These are phyloP conservation scores for Orycteropus afer DNA, from an alignment of 2,113 vertebrate genomes.

Conservation along the genomic window DNA sequence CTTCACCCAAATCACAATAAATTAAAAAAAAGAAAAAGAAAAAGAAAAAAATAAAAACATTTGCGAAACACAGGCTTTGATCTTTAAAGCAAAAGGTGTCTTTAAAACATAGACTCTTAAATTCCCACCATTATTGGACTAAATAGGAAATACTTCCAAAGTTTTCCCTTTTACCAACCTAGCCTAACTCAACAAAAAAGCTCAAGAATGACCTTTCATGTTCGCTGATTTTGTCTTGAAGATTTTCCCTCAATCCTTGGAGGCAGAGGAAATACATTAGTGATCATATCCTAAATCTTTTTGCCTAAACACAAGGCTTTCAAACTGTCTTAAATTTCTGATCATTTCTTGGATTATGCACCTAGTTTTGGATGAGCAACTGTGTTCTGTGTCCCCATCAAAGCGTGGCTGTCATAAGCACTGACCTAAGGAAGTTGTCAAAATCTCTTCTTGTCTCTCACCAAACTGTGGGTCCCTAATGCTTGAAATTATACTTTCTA, in stretches of 20 bases:
- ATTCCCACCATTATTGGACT: neutral
- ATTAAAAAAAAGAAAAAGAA: no score
- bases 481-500: neutral
- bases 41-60: no score
- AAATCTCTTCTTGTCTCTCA: neutral
- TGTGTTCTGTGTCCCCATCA: neutral
- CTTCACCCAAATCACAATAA: no score
- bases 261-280: neutral
- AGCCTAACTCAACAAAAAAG: neutral
- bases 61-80: slow-evolving; percentile 6
- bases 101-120: neutral
- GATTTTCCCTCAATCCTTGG: neutral
- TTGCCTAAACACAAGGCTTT: neutral
- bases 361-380: neutral
- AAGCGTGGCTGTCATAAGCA: no score
- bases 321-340: neutral
- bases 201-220: neutral
- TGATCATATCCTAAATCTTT: neutral
- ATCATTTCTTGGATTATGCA: neutral
- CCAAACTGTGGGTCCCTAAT: neutral
- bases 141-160: neutral
- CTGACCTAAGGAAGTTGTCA: no score
- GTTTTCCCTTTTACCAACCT: neutral
- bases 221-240: neutral
- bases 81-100: neutral